phyloP scores from a whole-genome alignment of 2,888 invertebrate species.

The Diadegma fenestrale region DNA sequence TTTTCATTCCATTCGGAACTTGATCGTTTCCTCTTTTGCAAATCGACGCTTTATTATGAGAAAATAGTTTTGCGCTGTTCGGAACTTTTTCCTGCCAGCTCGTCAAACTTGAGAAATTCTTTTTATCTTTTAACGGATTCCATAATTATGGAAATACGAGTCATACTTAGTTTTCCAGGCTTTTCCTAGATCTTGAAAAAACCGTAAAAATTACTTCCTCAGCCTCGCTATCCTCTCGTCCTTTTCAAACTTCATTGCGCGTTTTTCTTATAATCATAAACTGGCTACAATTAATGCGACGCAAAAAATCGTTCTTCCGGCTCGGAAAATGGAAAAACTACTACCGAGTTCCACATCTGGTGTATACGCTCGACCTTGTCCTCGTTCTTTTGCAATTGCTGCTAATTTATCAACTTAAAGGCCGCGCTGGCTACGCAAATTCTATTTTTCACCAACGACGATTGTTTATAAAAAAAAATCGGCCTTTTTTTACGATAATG shows the following conservation, averaged over 20 bases:
- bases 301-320: conserved; percentile 40
- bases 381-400: conserved; percentile 25
- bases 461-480: background rate
- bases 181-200: background rate
- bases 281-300: conserved; percentile 16
- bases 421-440: conserved; percentile 78
- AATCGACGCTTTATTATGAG: background rate
- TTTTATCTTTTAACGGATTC: background rate
- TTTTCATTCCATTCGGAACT: conserved; percentile 2
- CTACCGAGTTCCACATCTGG: conserved; percentile 25
- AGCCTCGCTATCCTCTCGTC: conserved; percentile 8
- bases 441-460: conserved; percentile 37
- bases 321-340: conserved; percentile 13
- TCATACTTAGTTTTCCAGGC: background rate
- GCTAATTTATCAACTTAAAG: conserved; percentile 54
- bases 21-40: background rate
- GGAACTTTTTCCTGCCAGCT: background rate
- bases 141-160: background rate
- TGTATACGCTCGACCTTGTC: conserved; percentile 29
- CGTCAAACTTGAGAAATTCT: background rate
- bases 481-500: background rate
- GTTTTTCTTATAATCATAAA: conserved; percentile 9
- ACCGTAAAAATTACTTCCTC: background rate
- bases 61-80: background rate
- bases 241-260: background rate